Percentiles rank a stretch among this genome's conserved stretches.
These are phyloP conservation scores for Momotus momota DNA, from an alignment of 2,797 vertebrate genomes.

Conservation along the genomic window DNA sequence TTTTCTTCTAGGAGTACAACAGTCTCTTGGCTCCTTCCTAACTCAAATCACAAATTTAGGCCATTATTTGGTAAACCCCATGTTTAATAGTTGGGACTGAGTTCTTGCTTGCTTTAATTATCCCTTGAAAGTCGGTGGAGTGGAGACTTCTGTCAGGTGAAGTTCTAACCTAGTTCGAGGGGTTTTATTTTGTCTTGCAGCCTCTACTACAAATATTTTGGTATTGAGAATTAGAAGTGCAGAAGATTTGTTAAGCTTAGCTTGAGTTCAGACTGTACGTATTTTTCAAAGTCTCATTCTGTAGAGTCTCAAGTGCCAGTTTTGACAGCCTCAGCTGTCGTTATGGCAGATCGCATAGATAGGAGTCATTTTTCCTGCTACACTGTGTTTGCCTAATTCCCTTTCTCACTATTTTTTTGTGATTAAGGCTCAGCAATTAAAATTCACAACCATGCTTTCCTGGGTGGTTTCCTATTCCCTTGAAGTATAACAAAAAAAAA, in stretches of 20 bases:
- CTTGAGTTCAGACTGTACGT: background rate
- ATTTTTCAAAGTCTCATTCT: background rate
- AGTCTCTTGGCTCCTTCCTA: background rate
- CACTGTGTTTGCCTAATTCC: constrained; percentile 7
- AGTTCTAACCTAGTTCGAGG: background rate
- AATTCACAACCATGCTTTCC: background rate
- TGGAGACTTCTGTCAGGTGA: accelerated
- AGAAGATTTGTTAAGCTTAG: background rate
- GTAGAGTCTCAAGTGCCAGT: background rate
- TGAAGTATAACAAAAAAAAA: background rate
- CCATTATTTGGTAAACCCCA: background rate
- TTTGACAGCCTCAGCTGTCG: constrained; percentile 19
- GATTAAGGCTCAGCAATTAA: constrained; percentile 48
- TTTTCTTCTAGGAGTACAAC: background rate
- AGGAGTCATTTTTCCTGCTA: background rate
- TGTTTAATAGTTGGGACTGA: background rate
- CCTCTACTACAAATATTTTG: background rate
- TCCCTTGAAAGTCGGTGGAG: background rate
- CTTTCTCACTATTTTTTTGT: background rate
- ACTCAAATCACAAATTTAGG: background rate
- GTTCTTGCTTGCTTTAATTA: background rate
- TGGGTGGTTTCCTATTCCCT: constrained; percentile 1
- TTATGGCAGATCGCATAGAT: background rate
- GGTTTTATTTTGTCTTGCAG: background rate
- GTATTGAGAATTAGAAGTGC: background rate